A percentile compares a stretch with the other conserved stretches of the same genome.
Evolutionary conservation across 2,113 vertebrate genomes (phyloP).

Genomic region (Mustelus asterias): DNA sequence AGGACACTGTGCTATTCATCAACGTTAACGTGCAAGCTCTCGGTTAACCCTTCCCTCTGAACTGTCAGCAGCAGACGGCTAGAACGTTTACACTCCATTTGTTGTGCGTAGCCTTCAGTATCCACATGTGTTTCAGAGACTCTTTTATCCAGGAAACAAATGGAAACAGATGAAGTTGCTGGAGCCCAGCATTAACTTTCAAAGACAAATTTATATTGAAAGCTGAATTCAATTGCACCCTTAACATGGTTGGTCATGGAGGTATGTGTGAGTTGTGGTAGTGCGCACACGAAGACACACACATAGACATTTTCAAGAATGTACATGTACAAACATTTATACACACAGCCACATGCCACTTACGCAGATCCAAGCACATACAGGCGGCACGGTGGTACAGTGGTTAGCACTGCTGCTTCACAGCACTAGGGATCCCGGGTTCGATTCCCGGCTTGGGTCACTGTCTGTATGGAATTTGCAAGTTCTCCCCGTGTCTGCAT

Average conservation of each 20-base stretch:
- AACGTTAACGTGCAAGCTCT: not conserved
- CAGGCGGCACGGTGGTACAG: no score
- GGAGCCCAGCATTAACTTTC: not conserved
- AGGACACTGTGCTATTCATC: conserved; percentile 21
- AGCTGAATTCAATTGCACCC: not conserved
- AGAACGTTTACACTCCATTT: not conserved
- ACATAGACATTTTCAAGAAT: not conserved
- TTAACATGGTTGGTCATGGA: not conserved
- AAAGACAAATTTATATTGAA: not conserved
- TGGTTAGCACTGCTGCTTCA: no score
- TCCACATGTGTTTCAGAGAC: not conserved
- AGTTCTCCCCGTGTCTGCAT: no score
- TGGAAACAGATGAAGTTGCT: conserved; percentile 20
- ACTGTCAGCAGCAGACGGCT: not conserved
- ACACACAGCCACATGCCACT: not conserved
- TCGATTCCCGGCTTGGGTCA: no score
- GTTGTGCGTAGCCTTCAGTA: not conserved
- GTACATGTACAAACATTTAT: not conserved
- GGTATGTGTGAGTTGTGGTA: not conserved
- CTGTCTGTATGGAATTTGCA: no score
- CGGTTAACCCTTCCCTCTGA: not conserved
- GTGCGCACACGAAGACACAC: not conserved
- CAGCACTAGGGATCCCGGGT: no score
- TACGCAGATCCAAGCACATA: no score
- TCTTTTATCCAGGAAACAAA: conserved; percentile 22